Conservation (phyloP, 2,113 vertebrate species). For the Ranitomeya variabilis region DNA sequence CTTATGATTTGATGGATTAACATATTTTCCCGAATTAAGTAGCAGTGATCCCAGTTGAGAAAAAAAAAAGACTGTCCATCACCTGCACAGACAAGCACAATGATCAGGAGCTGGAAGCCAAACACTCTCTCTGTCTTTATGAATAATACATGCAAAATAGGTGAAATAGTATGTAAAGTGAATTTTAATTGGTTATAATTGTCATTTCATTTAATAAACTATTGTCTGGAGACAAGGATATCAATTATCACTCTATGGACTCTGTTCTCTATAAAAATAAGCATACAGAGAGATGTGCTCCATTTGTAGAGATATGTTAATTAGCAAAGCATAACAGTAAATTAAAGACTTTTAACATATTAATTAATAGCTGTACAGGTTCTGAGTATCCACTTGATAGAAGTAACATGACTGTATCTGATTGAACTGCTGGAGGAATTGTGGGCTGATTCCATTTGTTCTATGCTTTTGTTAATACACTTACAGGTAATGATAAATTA, state of each 20-base stretch:
- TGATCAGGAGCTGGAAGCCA: constrained; percentile 75
- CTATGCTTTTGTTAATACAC: constrained; percentile 73
- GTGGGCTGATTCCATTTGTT: constrained; percentile 63
- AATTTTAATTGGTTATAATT: constrained; percentile 90
- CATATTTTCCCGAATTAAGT: neutral
- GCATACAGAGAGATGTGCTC: constrained; percentile 76
- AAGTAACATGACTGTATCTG: constrained; percentile 64
- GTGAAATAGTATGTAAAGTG: constrained; percentile 84
- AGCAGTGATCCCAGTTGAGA: constrained; percentile 29
- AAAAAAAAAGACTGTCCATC: constrained; percentile 78
- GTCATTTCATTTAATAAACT: constrained; percentile 88
- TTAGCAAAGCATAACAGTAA: constrained; percentile 80
- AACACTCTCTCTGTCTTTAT: constrained; percentile 74
- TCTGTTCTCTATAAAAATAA: constrained; percentile 83
- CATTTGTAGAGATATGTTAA: constrained; percentile 78
- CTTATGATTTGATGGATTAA: neutral
- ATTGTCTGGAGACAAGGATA: constrained; percentile 85
- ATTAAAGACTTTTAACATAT: constrained; percentile 82
- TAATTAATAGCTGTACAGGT: constrained; percentile 76
- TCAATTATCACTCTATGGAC: constrained; percentile 84
- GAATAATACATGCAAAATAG: constrained; percentile 86
- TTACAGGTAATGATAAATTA: constrained; percentile 71
- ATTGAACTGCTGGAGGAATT: constrained; percentile 64
- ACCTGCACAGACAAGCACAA: constrained; percentile 69
- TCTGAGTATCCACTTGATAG: constrained; percentile 68